Evolutionary conservation across 2,888 invertebrate genomes (phyloP), one percentile per base, ranked within the genome.

Genomic region (Phasia obesa): DNA sequence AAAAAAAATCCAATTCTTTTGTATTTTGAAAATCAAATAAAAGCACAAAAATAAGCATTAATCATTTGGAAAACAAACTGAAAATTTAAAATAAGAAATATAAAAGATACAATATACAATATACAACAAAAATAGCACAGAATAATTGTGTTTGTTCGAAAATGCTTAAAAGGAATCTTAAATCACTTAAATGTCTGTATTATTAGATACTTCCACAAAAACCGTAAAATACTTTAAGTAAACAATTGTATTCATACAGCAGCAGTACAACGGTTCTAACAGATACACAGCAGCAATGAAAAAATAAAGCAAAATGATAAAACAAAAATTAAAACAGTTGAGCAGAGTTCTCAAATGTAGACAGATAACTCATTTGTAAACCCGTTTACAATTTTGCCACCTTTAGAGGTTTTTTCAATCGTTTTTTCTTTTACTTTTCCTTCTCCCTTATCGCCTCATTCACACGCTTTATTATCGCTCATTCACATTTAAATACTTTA

Each of bases 101-200:
- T 27, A 31, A 31, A 31, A 31, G 9, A 31, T 31, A 9, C 31
- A 11, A 11, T 35, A 0, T 35, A 35, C 35, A 35, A 9, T 2
- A 35, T 11, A 35, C 35, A n/a, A n/a, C 35, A 35, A 35, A 35
- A 9, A 11, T 9, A 35, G 1, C 11, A 35, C 11, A 35, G 11
- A 35, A 35, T 11, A 35, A 27, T 27, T 35, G 35, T 35, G 35
- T 35, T 1, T 35, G 9, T 11, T 35, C 11, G 4, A 65, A 23
- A 67, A 44, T 44, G n/a, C 31, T 42, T 31, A 44, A 44, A 44
- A 35, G 11, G 35, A 11, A 11, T 11, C 35, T 17, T 49, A 69
- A 74, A 62, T 74, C 55, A 67, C 42, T 74, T 70, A 47, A 47
- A 19, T 47, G 67, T 74, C 67, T 69, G 38, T 74, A 73, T 73